Conservation (phyloP, 2,113 vertebrate species). For the Aplodontia rufa region DNA sequence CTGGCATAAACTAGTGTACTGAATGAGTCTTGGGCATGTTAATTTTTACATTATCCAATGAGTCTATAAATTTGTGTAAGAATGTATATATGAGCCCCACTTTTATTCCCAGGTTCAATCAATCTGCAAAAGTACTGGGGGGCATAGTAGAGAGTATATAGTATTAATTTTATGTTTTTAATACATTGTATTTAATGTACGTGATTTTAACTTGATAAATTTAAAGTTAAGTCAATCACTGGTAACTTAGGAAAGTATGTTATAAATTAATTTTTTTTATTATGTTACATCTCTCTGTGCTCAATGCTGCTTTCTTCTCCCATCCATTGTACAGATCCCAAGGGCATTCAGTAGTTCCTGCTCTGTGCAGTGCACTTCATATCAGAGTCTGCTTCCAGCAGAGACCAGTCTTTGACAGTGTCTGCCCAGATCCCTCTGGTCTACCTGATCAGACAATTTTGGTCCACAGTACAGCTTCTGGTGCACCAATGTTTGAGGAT, state of each 20-base stretch:
- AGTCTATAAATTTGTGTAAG: not conserved
- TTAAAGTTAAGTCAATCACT: not conserved
- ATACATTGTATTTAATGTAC: not conserved
- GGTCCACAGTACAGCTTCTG: not conserved
- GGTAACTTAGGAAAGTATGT: not conserved
- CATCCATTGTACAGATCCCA: not conserved
- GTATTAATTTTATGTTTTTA: not conserved
- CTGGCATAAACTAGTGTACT: not conserved
- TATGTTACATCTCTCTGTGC: not conserved
- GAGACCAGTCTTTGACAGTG: not conserved
- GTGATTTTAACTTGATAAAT: not conserved
- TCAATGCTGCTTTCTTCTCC: not conserved
- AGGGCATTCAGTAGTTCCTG: not conserved
- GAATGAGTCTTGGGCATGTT: not conserved
- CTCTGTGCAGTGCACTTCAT: not conserved
- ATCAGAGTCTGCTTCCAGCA: not conserved
- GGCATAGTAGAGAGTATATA: not conserved
- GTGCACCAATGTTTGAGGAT: too few relatives aligned
- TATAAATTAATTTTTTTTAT: not conserved
- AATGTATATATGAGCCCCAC: not conserved
- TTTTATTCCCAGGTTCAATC: not conserved
- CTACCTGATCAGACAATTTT: not conserved
- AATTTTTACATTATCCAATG: not conserved
- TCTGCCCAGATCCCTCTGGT: not conserved
- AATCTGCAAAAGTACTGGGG: not conserved